phyloP scores from a whole-genome alignment of 2,113 vertebrate species.

The Dipodomys merriami region DNA sequence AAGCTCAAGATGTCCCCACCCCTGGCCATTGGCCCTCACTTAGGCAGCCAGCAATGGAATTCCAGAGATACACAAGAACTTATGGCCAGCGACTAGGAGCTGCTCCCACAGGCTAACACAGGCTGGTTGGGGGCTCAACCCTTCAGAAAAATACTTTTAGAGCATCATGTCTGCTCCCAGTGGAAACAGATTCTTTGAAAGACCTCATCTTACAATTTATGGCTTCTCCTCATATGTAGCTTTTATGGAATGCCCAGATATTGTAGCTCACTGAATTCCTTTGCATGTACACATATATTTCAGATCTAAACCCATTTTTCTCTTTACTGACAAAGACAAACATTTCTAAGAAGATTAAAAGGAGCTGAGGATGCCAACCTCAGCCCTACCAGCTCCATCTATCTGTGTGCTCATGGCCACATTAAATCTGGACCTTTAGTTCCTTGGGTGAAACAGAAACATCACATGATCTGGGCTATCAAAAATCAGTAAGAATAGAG shows the following conservation, averaged over 20 bases:
- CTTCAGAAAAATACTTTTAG: neutral
- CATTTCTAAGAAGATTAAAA: neutral
- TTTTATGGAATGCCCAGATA: neutral
- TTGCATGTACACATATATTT: neutral
- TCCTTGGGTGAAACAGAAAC: neutral
- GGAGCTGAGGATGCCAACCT: neutral
- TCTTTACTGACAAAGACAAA: neutral
- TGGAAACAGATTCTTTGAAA: too few species aligned
- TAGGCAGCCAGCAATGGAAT: neutral
- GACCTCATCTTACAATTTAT: neutral
- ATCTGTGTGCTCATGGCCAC: neutral
- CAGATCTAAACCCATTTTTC: neutral
- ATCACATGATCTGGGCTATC: neutral
- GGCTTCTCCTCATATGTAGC: neutral
- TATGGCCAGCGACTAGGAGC: neutral
- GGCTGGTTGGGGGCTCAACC: neutral
- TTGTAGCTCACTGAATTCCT: neutral
- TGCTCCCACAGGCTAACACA: neutral
- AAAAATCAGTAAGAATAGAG: neutral
- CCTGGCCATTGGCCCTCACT: neutral
- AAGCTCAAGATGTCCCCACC: rapidly evolving
- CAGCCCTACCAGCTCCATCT: neutral
- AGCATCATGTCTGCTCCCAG: neutral
- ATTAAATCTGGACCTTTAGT: neutral
- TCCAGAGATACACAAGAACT: neutral